Evolutionary conservation across 2,888 invertebrate genomes (phyloP).

Genomic region (Venustoraphidia nigricollis): DNA sequence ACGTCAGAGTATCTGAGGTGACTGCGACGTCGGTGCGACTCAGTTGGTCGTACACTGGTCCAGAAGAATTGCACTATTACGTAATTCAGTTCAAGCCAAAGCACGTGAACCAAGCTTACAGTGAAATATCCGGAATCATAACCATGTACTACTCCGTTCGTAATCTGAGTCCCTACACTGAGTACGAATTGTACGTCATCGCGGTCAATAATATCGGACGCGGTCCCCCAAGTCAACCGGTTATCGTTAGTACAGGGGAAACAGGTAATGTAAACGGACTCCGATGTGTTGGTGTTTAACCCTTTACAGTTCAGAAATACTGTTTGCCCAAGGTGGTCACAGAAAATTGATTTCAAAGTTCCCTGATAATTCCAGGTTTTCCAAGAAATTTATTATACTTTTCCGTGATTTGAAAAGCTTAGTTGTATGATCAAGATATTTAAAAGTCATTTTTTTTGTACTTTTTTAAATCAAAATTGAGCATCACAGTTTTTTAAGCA

Average conservation of each 20-base stretch:
- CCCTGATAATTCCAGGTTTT: too few species aligned
- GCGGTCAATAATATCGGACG: conserved; percentile 90
- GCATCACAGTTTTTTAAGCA: too few species aligned
- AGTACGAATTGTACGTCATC: conserved; percentile 91
- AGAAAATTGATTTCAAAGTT: too few species aligned
- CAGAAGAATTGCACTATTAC: conserved; percentile 87
- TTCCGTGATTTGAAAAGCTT: too few species aligned
- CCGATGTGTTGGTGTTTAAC: too few species aligned
- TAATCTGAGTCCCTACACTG: conserved; percentile 82
- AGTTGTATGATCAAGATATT: too few species aligned
- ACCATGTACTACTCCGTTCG: conserved; percentile 86
- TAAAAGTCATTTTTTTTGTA: too few species aligned
- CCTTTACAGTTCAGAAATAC: too few species aligned
- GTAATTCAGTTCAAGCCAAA: conserved; percentile 94
- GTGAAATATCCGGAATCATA: conserved; percentile 85
- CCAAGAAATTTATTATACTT: too few species aligned
- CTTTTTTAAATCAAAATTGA: too few species aligned
- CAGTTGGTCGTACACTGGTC: conserved; percentile 81
- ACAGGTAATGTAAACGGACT: conserved; percentile 54
- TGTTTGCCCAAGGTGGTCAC: too few species aligned
- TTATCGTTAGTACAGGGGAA: conserved; percentile 89
- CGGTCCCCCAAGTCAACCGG: conserved; percentile 76
- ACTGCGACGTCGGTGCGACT: conserved; percentile 86
- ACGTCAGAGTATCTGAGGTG: conserved; percentile 82
- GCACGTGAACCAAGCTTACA: conserved; percentile 80